Base-by-base conservation (phyloP, 2,113 vertebrate genomes). In the Irena cyanogastra region DNA sequence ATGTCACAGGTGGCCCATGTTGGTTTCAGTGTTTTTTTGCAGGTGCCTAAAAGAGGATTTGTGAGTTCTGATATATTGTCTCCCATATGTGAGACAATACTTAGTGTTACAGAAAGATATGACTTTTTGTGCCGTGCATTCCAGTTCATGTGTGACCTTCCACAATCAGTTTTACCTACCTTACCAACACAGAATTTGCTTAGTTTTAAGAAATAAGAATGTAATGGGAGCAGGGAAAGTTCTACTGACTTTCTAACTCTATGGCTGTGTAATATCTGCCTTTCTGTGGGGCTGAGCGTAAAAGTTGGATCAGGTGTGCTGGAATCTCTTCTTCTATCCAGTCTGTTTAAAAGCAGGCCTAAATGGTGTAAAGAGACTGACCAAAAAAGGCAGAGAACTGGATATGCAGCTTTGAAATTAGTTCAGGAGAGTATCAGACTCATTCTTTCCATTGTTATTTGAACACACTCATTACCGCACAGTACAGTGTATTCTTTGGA, bases 361-460 rank as follows among this genome's bases (percentile, higher is more conserved):
- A 96, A 96, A 96, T 84, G 80, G 56, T 75, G 28, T 56, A 74
- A 95, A 64, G 64, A 93, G 45, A 78, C 76, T 86, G 79, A 94
- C 94, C 96, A 96, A 96, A 97, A 96, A 97, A 96, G 94, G 96
- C 71, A 96, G 88, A 90, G 69, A 95, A 94, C 69, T 92, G 94
- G 88, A 95, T 87, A 96, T 41, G 64, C 52, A 90, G 65, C 90
- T 78, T 83, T 93, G 68, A 90, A 90, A 84, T 83, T 71, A 78
- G 72, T 39, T 92, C 76, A 78, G 49, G 52, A 93, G 86, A 92
- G 1, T 89, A 91, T 91, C 39, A 66, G 86, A 96, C 83, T 97
- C 76, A 96, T 95, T 97, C 37, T 97, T 97, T 97, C 94, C 94
- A 96, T 93, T 97, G 92, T 96, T 96, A 87, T 96, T 94, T 89